Conservation (phyloP, 2,113 vertebrate species). For the Rhinopomastus cyanomelas region DNA sequence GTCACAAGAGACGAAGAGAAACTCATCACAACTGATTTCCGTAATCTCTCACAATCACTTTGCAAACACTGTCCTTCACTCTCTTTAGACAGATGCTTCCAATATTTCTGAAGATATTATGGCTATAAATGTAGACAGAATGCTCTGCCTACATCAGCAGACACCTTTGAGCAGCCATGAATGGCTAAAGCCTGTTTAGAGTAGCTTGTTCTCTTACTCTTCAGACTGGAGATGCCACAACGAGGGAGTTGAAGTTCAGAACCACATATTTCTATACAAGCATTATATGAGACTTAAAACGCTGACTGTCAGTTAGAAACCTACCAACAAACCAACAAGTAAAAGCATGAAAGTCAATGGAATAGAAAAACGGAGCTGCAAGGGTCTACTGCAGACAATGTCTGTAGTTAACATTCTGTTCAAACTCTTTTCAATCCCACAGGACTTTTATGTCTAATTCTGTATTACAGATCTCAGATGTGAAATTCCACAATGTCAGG, state of each 20-base stretch:
- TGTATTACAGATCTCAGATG: not conserved
- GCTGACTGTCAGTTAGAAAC: slow-evolving; percentile 6
- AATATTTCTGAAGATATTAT: not conserved
- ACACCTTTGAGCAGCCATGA: not conserved
- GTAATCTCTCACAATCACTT: not conserved
- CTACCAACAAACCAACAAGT: not conserved
- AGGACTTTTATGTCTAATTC: slow-evolving; percentile 12
- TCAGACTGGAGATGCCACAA: not conserved
- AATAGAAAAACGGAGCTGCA: slow-evolving; percentile 31
- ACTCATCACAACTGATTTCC: not conserved
- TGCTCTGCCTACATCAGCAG: not conserved
- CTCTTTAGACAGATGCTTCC: not conserved
- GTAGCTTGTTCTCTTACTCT: not conserved
- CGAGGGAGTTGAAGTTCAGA: not conserved
- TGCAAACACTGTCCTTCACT: not conserved
- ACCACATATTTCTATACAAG: not conserved
- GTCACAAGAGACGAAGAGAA: not conserved
- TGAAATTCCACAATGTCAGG: not conserved
- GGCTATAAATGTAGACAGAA: not conserved
- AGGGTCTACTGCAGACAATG: not conserved
- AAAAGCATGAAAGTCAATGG: not conserved
- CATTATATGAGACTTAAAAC: not conserved
- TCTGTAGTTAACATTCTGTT: not conserved
- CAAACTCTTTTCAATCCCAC: not conserved
- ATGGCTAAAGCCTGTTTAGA: not conserved